Base-by-base conservation (phyloP, 2,888 invertebrate species). In the Adelognathus sp. region DNA sequence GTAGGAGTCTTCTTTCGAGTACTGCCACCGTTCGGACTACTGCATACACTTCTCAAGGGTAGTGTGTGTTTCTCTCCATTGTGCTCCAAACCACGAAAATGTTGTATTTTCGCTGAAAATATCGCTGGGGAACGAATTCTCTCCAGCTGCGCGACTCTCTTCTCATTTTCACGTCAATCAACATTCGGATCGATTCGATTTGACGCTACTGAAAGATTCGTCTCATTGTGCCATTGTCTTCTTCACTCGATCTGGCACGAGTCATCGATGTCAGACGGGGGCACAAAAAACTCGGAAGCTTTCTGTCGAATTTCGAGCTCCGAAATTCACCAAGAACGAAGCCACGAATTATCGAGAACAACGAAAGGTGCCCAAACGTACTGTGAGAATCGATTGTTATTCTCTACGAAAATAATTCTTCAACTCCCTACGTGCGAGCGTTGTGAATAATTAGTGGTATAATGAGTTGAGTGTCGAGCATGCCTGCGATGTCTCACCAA, bases 401-500 rank as follows among this genome's bases (percentile, higher is more conserved):
- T 87, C 80, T 81, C 83, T 80, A 81, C 84, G 87, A 86, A 85
- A 87, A 85, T 76, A 64, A 67, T 66, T 41, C 36, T 29, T 6
- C 56, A 24, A 1, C 16, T n/a, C 2, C 9, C 36, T 63, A 33
- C 18, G 36, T 64, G 39, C 54, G 81, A 85, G 88, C 87, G 90
- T 88, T 89, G 85, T 88, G 88, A 91, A 91, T 91, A 91, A 91
- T 91, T 91, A 91, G 91, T 90, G 87, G 87, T 90, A 91, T 91
- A 90, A 91, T 91, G 91, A 90, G 90, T 86, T 88, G 88, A 91
- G 91, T 91, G 91, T 90, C 85, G 89, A 87, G 86, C 87, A 89
- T 88, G 88, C 87, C 88, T 88, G 89, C 87, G 87, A 89, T 87
- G 90, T 90, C 90, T 90, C 90, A 89, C 88, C 87, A 87, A 82